Base-by-base conservation (phyloP, 2,113 vertebrate genomes). In the Misgurnus mizolepis region DNA sequence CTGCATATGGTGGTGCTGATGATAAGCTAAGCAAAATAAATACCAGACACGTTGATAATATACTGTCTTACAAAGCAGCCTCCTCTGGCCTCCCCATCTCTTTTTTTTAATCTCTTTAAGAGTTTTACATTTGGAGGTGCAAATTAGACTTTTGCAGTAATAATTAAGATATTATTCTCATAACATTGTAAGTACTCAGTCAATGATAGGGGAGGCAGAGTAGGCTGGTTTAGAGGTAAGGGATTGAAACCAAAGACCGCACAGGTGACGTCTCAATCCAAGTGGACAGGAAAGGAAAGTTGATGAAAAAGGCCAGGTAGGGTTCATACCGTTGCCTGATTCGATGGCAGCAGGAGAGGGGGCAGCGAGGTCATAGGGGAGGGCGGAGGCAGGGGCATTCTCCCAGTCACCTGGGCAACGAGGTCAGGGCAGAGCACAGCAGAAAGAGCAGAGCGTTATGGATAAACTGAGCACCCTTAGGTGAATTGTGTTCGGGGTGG, bases 371-470 rank as follows among this genome's bases (percentile, higher is more conserved):
- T 92, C 93, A 92, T 90, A 89, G 90, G 92, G 85, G 87, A 91
- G 90, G 91, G 90, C 84, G 77, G 89, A 93, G 91, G 89, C 91
- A 89, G 92, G 86, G 89, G 82, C 89, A 92, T 93, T 92, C 90
- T 93, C 92, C 92, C 89, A 91, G 89, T 93, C 92, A 92, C 91
- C 93, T 94, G 90, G 89, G 89, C 88, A 88, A 89, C 85, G 34
- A 86, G 90, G 88, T 88, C 82, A 86, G 88, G 90, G 90, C 71
- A 81, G 82, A 80, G 87, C 86, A 91, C 87, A 92, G 87, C 87
- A 88, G 67, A 89, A 84, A 92, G 66, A 92, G 91, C 89, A 86
- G 53, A 87, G 84, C 80, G 61, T 93, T 92, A 92, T 85, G 83
- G 58, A 80, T 22, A 78, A 40, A 60, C 55, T 74, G 49, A 47